Evolutionary conservation across 2,113 vertebrate genomes (phyloP).

Genomic region (Poecilia latipinna): DNA sequence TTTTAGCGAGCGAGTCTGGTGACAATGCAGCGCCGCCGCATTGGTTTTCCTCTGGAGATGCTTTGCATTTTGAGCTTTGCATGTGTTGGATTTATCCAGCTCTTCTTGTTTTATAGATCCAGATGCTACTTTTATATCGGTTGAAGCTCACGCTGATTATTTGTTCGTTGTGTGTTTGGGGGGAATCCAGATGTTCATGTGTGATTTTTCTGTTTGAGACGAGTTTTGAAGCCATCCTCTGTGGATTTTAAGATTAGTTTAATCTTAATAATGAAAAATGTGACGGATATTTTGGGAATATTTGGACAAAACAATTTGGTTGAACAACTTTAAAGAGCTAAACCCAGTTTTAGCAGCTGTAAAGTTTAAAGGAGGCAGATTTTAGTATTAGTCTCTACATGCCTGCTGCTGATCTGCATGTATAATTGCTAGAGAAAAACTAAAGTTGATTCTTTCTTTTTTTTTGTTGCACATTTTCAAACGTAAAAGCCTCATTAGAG

Average conservation of each 20-base stretch:
- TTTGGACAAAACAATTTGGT: not conserved
- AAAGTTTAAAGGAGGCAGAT: not conserved
- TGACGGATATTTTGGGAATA: not conserved
- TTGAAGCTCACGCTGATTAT: not conserved
- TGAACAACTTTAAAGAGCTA: not conserved
- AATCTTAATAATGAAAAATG: not conserved
- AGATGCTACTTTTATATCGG: not conserved
- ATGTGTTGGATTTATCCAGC: slow-evolving; percentile 29
- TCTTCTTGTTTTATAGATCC: slow-evolving; percentile 14
- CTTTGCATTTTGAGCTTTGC: slow-evolving; percentile 18
- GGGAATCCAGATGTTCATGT: not conserved
- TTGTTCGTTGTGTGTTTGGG: not conserved
- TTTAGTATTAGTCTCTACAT: not conserved
- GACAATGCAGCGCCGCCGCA: slow-evolving; percentile 1
- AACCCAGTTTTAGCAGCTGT: not conserved
- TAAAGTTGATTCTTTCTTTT: no score
- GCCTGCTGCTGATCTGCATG: slow-evolving; percentile 16
- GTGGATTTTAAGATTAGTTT: not conserved
- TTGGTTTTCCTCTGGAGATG: slow-evolving; percentile 10
- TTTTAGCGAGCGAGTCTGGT: slow-evolving; percentile 21
- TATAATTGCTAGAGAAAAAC: not conserved
- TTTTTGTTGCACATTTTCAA: not conserved
- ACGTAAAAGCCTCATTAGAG: not conserved
- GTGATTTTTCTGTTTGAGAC: not conserved
- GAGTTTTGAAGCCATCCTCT: not conserved